A percentile compares a stretch with the other conserved stretches of the same genome.
Conservation (phyloP, 2,113 vertebrate species). For the Hiodon tergisus region DNA sequence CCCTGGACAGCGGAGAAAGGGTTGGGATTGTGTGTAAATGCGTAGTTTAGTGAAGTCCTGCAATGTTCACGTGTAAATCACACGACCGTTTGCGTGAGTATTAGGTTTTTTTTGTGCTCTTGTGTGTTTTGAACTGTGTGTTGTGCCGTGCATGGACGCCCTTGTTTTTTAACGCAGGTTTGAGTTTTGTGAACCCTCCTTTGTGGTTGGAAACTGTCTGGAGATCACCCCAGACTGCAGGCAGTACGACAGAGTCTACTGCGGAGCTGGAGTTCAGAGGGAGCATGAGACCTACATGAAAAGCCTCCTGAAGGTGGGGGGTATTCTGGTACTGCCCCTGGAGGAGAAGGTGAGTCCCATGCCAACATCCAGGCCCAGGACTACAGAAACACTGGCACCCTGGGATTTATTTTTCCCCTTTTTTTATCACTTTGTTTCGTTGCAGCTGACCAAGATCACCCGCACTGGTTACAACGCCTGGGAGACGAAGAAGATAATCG, state of each 20-base stretch:
- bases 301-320: slow-evolving; percentile 86
- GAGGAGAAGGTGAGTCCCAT: slow-evolving; percentile 81
- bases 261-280: slow-evolving; percentile 90
- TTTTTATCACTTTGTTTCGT: slow-evolving; percentile 14
- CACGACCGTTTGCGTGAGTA: background rate
- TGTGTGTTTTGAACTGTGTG: slow-evolving; percentile 5
- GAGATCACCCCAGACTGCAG: slow-evolving; percentile 84
- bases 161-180: slow-evolving; percentile 63
- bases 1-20: too few species aligned
- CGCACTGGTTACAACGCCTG: slow-evolving; percentile 80
- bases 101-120: background rate
- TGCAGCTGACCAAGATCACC: slow-evolving; percentile 90
- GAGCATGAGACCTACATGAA: slow-evolving; percentile 96
- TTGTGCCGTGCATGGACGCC: background rate
- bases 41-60: too few species aligned
- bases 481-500: slow-evolving; percentile 98
- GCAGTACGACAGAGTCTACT: slow-evolving; percentile 92
- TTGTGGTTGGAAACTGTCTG: slow-evolving; percentile 88
- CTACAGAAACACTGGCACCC: background rate
- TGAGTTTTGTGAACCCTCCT: slow-evolving; percentile 93
- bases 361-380: background rate
- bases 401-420: background rate
- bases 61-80: background rate
- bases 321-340: slow-evolving; percentile 90
- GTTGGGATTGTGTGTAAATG: too few species aligned